Conservation (phyloP, 1,140 invertebrate genomes). For the Meloidogyne floridensis region DNA sequence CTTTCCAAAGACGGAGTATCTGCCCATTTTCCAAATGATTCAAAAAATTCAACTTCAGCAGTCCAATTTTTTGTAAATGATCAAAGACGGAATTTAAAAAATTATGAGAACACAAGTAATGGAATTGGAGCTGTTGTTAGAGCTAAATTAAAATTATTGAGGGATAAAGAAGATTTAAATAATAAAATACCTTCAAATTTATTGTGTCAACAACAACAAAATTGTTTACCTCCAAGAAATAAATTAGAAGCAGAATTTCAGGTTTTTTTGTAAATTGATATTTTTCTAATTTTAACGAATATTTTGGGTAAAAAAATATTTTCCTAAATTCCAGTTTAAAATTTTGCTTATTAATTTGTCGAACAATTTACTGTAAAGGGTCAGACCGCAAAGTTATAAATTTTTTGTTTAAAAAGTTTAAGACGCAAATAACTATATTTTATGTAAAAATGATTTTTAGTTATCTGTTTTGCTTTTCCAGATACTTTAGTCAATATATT, state of each 20-base stretch:
- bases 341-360: no score
- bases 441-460: no score
- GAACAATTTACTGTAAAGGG: no score
- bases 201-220: slow-evolving; percentile 11
- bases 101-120: slow-evolving; percentile 9
- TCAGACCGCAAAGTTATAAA: no score
- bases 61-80: slow-evolving; percentile 4
- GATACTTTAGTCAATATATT: no score
- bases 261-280: slow-evolving; percentile 4
- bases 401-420: no score
- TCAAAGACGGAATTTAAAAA: background rate
- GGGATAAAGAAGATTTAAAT: slow-evolving; percentile 7
- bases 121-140: slow-evolving; percentile 17
- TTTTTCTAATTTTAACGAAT: background rate
- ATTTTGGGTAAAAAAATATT: background rate
- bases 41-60: slow-evolving; percentile 6
- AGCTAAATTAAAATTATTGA: slow-evolving; percentile 8
- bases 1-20: background rate
- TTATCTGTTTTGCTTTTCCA: no score
- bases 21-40: slow-evolving; percentile 18
- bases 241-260: slow-evolving; percentile 50
- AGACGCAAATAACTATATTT: no score
- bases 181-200: background rate
- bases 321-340: no score
- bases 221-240: slow-evolving; percentile 21